Evolutionary conservation across 2,797 vertebrate genomes (phyloP).

Genomic region (Acanthurus lineatus): DNA sequence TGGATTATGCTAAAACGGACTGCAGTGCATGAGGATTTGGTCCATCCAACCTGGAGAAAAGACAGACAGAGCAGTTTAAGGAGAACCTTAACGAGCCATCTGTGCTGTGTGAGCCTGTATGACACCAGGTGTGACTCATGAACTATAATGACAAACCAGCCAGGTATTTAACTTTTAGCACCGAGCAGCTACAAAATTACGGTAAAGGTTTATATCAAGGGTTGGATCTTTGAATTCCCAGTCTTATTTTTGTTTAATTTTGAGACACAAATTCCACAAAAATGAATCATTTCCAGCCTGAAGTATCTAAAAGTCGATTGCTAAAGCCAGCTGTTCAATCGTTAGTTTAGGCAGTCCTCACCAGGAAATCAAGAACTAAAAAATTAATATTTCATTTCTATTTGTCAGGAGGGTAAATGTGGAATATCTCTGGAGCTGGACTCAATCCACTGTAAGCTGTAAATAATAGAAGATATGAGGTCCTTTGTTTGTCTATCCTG

Average conservation of each 20-base stretch:
- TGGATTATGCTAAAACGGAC: neutral
- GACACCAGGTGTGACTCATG: conserved; percentile 11
- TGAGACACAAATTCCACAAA: neutral
- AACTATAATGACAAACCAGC: neutral
- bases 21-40: neutral
- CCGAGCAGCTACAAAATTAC: neutral
- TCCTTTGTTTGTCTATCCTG: neutral
- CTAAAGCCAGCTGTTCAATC: neutral
- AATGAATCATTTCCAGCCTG: neutral
- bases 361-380: neutral
- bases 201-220: neutral
- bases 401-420: neutral
- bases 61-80: neutral
- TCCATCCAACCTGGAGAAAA: neutral
- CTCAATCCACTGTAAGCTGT: neutral
- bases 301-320: neutral
- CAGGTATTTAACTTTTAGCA: neutral
- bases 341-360: too few species aligned
- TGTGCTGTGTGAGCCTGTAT: neutral
- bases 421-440: neutral
- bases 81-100: neutral
- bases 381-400: neutral
- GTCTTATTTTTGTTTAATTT: neutral
- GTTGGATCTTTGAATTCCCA: neutral
- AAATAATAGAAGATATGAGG: neutral